These are phyloP conservation scores for Sarotherodon lohbergeri DNA, from an alignment of 2,113 vertebrate genomes.

Conservation along the genomic window DNA sequence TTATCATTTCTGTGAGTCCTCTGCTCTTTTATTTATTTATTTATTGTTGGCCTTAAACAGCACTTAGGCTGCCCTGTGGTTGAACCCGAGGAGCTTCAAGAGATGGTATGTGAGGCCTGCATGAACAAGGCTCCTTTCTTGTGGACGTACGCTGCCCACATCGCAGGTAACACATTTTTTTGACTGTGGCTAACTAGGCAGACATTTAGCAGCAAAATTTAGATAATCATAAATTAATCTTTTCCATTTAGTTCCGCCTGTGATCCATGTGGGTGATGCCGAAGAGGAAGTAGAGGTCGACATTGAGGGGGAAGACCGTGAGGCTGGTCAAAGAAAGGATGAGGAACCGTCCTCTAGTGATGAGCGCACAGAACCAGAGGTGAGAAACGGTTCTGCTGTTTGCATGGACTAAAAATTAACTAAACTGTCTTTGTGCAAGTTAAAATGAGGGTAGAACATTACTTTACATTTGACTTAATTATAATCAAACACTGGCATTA, in stretches of 20 bases:
- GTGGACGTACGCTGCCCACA: slow-evolving; percentile 81
- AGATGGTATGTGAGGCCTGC: slow-evolving; percentile 91
- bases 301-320: slow-evolving; percentile 27
- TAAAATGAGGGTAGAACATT: background rate
- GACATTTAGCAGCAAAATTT: background rate
- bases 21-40: background rate
- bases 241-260: slow-evolving; percentile 59
- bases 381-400: background rate
- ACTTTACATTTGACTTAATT: background rate
- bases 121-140: slow-evolving; percentile 87
- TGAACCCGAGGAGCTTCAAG: slow-evolving; percentile 86
- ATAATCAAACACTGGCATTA: background rate
- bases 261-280: slow-evolving; percentile 62
- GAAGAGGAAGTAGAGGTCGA: slow-evolving; percentile 65
- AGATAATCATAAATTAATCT: background rate
- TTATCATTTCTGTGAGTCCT: background rate
- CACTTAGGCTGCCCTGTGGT: slow-evolving; percentile 80
- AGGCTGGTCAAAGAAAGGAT: background rate
- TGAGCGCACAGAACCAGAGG: slow-evolving; percentile 52
- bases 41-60: slow-evolving; percentile 55
- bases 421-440: background rate
- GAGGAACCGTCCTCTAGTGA: slow-evolving; percentile 75
- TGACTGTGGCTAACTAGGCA: background rate
- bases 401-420: background rate
- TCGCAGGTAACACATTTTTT: slow-evolving; percentile 73